Base-by-base conservation (phyloP, 1,140 invertebrate genomes). In the Neodiprion fabricii region DNA sequence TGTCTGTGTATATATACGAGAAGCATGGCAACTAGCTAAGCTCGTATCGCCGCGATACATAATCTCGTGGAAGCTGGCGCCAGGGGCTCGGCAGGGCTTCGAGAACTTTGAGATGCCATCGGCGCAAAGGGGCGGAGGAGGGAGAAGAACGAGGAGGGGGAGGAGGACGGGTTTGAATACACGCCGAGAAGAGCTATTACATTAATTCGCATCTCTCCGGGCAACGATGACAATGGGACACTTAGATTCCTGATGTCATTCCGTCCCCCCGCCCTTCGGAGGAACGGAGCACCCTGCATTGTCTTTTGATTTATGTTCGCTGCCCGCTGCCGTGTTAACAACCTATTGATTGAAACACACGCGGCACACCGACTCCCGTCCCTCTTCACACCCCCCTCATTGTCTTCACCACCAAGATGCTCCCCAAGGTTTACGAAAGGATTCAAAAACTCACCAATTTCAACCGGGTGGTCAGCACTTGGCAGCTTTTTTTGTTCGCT, bases 271-370 rank as follows among this genome's bases (percentile, higher is more conserved):
- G 2, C 1, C 28, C 28, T 40, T 5, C 28, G 28, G 5, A 40
- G 28, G 28, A 40, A 40, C 9, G 53, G n/a, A 9, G 53, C 53
- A 14, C 7, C 53, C 53, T 17, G 53, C 53, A 61, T 61, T 61
- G 53, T 61, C 53, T 61, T 12, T 12, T 61, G 53, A 61, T 61
- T 61, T 61, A 61, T 61, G 53, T 61, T 17, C 53, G 11, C 53
- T 8, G 7, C 53, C 4, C 53, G 53, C 9, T 17, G 53, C 53
- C n/a, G 53, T 61, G 53, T 61, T 61, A 61, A 61, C 53, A 61
- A 61, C 53, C 11, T 61, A 61, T 61, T 61, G 53, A 61, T 61
- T 53, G 68, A 70, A 48, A 70, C 53, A 74, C 17, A 49, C 48
- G 21, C 53, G n/a, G 47, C 10, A 40, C 28, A 5, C 23, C 48